A percentile compares a stretch with the other conserved stretches of the same genome.
Evolutionary conservation across 2,797 vertebrate species (phyloP).

Genomic region (Malacoctenus gilli): DNA sequence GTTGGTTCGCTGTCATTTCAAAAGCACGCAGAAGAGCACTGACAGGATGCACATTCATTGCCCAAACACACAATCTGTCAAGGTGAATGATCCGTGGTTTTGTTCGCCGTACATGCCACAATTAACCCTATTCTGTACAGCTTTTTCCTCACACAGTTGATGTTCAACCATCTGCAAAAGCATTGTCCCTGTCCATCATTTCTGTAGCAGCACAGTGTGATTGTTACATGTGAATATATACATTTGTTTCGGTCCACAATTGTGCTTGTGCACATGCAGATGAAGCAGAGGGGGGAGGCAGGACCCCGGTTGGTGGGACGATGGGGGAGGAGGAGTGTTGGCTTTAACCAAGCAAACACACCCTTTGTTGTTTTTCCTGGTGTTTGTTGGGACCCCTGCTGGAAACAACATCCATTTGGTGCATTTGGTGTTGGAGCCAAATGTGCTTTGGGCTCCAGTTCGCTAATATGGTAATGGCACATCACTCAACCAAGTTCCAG

Average conservation of each 20-base stretch:
- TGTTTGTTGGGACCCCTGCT: slow-evolving; percentile 32
- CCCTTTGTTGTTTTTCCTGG: slow-evolving; percentile 65
- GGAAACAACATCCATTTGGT: slow-evolving; percentile 62
- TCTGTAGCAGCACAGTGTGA: slow-evolving; percentile 24
- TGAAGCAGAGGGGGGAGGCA: slow-evolving; percentile 50
- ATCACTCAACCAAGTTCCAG: slow-evolving; percentile 39
- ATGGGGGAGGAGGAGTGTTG: slow-evolving; percentile 35
- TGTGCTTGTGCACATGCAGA: slow-evolving; percentile 51
- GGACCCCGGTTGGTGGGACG: slow-evolving; percentile 36
- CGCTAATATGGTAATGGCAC: slow-evolving; percentile 39
- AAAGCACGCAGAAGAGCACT: too few species aligned
- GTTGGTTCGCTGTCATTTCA: too few species aligned
- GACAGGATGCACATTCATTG: too few species aligned
- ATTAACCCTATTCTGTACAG: too few species aligned
- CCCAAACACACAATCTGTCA: too few species aligned
- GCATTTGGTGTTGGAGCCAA: slow-evolving; percentile 53
- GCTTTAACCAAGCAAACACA: slow-evolving; percentile 58
- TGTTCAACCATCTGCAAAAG: slow-evolving; percentile 40
- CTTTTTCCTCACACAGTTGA: slow-evolving; percentile 36
- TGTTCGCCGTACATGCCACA: too few species aligned
- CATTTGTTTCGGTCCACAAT: slow-evolving; percentile 16
- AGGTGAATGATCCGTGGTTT: too few species aligned
- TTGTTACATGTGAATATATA: neutral
- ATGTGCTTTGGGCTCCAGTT: slow-evolving; percentile 52
- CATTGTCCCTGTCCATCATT: slow-evolving; percentile 26